phyloP scores from a whole-genome alignment of 2,888 invertebrate species.

The Altica lythri region DNA sequence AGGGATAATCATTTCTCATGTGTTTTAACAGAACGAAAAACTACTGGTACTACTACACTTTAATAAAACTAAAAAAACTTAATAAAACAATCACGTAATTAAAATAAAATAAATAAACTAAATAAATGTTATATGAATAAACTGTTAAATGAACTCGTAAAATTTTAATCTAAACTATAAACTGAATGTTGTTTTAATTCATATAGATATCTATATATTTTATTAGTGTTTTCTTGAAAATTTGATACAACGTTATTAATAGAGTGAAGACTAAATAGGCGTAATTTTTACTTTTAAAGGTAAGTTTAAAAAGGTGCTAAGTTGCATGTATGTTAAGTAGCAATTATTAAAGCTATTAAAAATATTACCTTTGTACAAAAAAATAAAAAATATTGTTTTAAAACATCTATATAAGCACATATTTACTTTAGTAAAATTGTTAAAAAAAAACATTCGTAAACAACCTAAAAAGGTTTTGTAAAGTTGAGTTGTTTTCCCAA shows the following conservation, averaged over 20 bases:
- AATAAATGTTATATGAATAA: slow-evolving; percentile 11
- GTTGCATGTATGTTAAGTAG: no score
- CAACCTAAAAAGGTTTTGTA: no score
- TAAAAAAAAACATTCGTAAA: background rate
- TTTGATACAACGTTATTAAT: slow-evolving; percentile 34
- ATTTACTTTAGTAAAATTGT: no score
- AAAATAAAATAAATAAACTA: no score
- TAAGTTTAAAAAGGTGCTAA: no score
- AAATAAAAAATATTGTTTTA: no score
- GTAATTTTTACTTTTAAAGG: slow-evolving; percentile 20
- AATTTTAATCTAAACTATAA: slow-evolving; percentile 28
- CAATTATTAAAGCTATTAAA: no score
- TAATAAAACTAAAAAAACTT: slow-evolving; percentile 28
- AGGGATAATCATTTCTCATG: slow-evolving; percentile 39
- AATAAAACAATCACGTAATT: slow-evolving; percentile 27
- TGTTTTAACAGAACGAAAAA: slow-evolving; percentile 43
- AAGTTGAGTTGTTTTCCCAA: no score
- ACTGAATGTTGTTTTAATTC: slow-evolving; percentile 30
- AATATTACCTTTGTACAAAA: no score
- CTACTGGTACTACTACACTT: slow-evolving; percentile 34
- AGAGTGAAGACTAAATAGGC: slow-evolving; percentile 31
- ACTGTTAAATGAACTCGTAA: slow-evolving; percentile 26
- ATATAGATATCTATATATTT: slow-evolving; percentile 35
- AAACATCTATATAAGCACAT: no score
- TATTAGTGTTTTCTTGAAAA: slow-evolving; percentile 37